Evolutionary conservation across 2,888 invertebrate species (phyloP).

Genomic region (Anagyrus pseudococci): DNA sequence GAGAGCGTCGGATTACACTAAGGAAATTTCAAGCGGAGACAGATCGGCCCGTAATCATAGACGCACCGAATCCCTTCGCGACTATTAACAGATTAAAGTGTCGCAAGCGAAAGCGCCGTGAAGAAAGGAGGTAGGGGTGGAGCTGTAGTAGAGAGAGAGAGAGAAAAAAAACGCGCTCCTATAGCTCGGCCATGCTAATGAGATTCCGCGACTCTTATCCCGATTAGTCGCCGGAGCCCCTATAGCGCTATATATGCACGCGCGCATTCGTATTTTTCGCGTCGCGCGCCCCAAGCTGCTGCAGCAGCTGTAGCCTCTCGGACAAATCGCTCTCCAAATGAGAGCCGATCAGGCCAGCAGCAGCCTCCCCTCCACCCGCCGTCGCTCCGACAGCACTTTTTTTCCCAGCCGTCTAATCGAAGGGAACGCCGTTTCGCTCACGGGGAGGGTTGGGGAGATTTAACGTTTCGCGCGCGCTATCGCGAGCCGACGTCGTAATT

Average conservation of each 20-base stretch:
- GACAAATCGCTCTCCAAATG: slow-evolving; percentile 31
- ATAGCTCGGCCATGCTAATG: slow-evolving; percentile 6
- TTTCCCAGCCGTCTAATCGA: slow-evolving; percentile 24
- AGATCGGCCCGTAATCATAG: no score
- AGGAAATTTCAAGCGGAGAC: no score
- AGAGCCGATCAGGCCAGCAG: slow-evolving; percentile 20
- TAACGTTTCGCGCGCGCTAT: slow-evolving; percentile 20
- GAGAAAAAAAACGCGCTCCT: neutral
- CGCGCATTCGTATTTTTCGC: slow-evolving; percentile 21
- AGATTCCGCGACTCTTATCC: slow-evolving; percentile 22
- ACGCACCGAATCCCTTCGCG: no score
- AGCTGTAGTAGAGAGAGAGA: neutral
- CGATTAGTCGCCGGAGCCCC: slow-evolving; percentile 19
- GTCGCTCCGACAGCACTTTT: slow-evolving; percentile 11
- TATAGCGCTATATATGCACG: neutral
- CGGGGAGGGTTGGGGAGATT: slow-evolving; percentile 25
- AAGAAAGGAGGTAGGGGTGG: neutral
- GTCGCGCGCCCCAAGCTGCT: neutral
- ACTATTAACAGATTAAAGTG: no score
- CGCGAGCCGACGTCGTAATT: slow-evolving; percentile 26
- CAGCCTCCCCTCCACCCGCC: neutral
- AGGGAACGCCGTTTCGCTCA: slow-evolving; percentile 6
- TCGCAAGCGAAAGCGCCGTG: no score
- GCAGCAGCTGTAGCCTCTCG: neutral
- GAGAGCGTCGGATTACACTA: no score